Evolutionary conservation across 1,140 invertebrate genomes (phyloP).

Genomic region (Ectropis grisescens): DNA sequence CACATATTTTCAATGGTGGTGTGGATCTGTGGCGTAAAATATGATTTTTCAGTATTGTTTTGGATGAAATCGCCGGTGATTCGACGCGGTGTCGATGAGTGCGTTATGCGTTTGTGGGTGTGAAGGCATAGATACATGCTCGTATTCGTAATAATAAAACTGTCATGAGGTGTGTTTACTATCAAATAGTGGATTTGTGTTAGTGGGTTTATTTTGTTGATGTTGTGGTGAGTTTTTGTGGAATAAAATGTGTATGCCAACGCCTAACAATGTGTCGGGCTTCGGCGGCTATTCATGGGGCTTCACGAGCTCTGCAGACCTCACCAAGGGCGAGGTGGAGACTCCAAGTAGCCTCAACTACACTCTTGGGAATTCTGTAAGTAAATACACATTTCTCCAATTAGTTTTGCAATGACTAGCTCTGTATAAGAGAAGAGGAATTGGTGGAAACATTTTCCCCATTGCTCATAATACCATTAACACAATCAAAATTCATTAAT

Average conservation of each 20-base stretch:
- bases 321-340: conserved; percentile 63
- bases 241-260: conserved; percentile 69
- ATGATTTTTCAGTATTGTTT: conserved; percentile 10
- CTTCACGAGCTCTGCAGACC: conserved; percentile 62
- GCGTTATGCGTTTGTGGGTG: conserved; percentile 57
- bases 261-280: conserved; percentile 64
- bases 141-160: conserved; percentile 49
- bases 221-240: conserved; percentile 26
- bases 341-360: conserved; percentile 65
- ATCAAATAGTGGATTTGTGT: conserved; percentile 49
- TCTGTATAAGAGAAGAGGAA: too few relatives aligned
- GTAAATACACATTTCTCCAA: too few relatives aligned
- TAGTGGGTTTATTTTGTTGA: conserved; percentile 44
- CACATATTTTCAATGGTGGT: conserved; percentile 1
- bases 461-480: too few relatives aligned
- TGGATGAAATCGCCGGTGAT: conserved; percentile 1
- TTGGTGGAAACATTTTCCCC: too few relatives aligned
- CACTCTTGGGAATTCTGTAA: conserved; percentile 65
- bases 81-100: conserved; percentile 43
- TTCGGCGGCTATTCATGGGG: conserved; percentile 67
- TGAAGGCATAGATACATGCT: conserved; percentile 56
- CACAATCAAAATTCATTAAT: too few relatives aligned
- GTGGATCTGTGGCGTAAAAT: neutral
- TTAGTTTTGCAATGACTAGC: too few relatives aligned
- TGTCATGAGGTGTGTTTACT: conserved; percentile 65